Base-by-base conservation (phyloP, 2,113 vertebrate species). In the Seriola aureovittata region DNA sequence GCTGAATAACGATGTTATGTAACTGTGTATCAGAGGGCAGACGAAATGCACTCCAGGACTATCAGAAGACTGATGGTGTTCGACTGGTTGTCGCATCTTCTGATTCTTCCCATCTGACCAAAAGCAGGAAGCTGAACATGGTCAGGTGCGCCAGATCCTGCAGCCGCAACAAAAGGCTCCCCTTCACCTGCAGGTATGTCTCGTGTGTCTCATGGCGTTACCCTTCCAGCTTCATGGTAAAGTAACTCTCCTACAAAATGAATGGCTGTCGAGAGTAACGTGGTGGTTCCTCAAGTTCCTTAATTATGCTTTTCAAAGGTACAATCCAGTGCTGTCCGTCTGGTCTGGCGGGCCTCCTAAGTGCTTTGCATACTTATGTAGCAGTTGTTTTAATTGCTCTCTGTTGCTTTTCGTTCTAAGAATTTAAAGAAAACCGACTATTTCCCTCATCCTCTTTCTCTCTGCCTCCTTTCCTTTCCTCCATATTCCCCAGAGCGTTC, bases 141-240 rank as follows among this genome's bases (percentile, higher is more conserved):
- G 96, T 93, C 38, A 97, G 96, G 85, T 99, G 98, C 89, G 98
- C 98, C 57, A 97, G 95, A 68, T 94, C 96, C 80, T 99, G 98
- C 93, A 97, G 94, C 78, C 96, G 97, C 81, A 97, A 95, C 92
- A 97, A 94, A 90, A 96, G 95, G 62, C 92, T 98, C 34, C 94
- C 93, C 0, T 99, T 99, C 92, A 94, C 94, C 89, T 99, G 98
- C 98, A 99, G 97, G 98, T 99, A 96, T 90, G 95, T 94, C 63
- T 25, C 64, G 29, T 29, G 29, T 29, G 29, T 29, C 4, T 38
- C 4, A 62, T 10, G 8, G 2, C 8, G 9, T 66, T 25, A 32
- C 2, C 17, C 14, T 60, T 79, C 60, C 8, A 50, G 17, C 10
- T 83, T n/a, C n/a, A 23, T 44, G 29, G 40, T 58, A 29, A 36